Conservation (phyloP, 2,797 vertebrate species). For the Alfaro cultratus region DNA sequence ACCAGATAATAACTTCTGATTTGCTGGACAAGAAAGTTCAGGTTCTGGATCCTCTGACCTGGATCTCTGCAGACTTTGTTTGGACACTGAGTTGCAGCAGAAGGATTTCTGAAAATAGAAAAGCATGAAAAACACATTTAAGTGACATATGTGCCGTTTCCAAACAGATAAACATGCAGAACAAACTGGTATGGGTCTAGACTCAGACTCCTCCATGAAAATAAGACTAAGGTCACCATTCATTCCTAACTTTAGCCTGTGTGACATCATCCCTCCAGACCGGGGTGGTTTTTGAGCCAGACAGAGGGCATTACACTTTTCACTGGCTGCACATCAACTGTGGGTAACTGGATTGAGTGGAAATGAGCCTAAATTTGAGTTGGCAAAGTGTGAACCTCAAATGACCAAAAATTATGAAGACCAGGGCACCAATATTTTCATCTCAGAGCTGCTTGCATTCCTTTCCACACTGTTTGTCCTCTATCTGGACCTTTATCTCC, state of each 20-base stretch:
- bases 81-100: constrained; percentile 82
- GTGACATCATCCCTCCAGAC: constrained; percentile 51
- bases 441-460: constrained; percentile 3
- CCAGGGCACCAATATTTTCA: background rate
- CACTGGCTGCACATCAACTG: constrained; percentile 15
- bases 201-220: constrained; percentile 30
- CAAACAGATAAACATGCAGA: constrained; percentile 9
- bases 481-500: constrained; percentile 35
- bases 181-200: constrained; percentile 33
- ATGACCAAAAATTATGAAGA: background rate
- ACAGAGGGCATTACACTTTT: constrained; percentile 20
- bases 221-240: constrained; percentile 53
- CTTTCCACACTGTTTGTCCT: constrained; percentile 26
- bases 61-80: constrained; percentile 89
- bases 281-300: constrained; percentile 28
- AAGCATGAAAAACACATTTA: constrained; percentile 9
- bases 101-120: constrained; percentile 84
- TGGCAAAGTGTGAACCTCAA: constrained; percentile 7
- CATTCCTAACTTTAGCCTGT: constrained; percentile 59
- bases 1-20: constrained; percentile 95
- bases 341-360: background rate
- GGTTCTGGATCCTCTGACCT: constrained; percentile 89
- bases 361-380: constrained; percentile 8
- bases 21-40: constrained; percentile 88
- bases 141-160: constrained; percentile 1